Base-by-base conservation (phyloP, 2,888 invertebrate genomes). In the Dione vanillae region DNA sequence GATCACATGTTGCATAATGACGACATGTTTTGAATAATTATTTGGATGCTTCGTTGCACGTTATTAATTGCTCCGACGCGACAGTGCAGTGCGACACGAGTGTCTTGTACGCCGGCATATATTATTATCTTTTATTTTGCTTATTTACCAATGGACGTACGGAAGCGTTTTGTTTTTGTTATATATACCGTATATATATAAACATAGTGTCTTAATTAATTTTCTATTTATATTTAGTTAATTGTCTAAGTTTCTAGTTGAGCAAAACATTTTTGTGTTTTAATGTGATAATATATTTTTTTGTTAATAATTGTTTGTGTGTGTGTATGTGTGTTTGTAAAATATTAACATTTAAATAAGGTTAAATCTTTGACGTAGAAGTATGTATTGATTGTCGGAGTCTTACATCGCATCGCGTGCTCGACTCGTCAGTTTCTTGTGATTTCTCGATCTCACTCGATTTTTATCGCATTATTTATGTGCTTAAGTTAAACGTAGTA, bases 1-100 rank as follows among this genome's bases (percentile, higher is more conserved):
- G 47, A 51, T 51, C 52, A 62, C 65, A 70, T 75, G 43, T 75
- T 45, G 75, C 73, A 75, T 76, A 73, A 75, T 49, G 45, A 35
- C 62, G 51, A 40, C 75, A 67, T 65, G 76, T 77, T 79, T 76
- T 68, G 71, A 75, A 78, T 78, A 73, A 76, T 71, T 67, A 71
- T 79, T 81, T 77, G 74, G 77, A 75, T 75, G 81, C 78, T 78
- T 77, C 79, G 79, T 76, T 77, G 80, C 78, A 70, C 77, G 73
- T 77, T 73, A 78, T 77, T 81, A 80, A 82, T 79, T 76, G 72
- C 71, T 65, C 70, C 77, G 80, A 78, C 79, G 78, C 65, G 69
- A 47, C 67, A 71, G 40, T 62, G 66, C 70, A 70, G 70, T 74
- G 59, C 72, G 70, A 54, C 35, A 72, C 69, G 72, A 62, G 58